Evolutionary conservation across 2,113 vertebrate genomes (phyloP), one percentile per base, ranked within the genome.

Genomic region (Apteryx owenii): DNA sequence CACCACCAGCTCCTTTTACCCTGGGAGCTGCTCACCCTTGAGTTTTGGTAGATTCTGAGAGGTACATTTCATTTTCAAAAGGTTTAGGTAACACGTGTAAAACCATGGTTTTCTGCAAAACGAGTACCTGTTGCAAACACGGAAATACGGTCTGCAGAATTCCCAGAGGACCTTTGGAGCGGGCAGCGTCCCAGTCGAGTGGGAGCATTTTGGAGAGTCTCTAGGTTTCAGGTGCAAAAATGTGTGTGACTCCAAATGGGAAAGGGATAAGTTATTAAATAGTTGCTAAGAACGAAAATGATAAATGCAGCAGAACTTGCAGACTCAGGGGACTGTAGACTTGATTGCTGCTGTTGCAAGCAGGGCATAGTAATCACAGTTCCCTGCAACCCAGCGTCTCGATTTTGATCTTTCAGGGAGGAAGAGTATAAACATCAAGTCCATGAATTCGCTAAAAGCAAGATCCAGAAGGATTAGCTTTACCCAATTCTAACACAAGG

Each of bases 311-410:
- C 90, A 93, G 83, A 95, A 92, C 83, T 77, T 92, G 83, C 73
- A 56, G 79, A 94, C 90, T 95, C 93, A 36, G 93, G 95, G 90
- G 76, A 94, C 25, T 85, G 65, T 48, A 87, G 95, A 92, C 70
- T 87, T 81, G 95, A 96, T 95, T 95, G 91, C 70, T 94, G 81
- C 69, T 93, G 93, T 79, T 94, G 96, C 95, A 90, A 94, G 94
- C 23, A 81, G 86, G 84, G 96, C 95, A 95, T 92, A 62, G 86
- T 90, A 96, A 98, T 95, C 95, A 73, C 83, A 81, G 38, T 81
- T 68, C 64, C 71, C 85, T 95, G 93, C 91, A 96, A 92, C 29
- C 33, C 56, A 92, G 77, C 90, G 95, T 93, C 88, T 90, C 95
- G 77, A 86, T 72, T 93, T 93, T 90, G 95, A 93, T 97, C 87